These are phyloP conservation scores for Salpingus planirostris DNA, from an alignment of 2,888 invertebrate genomes.

Conservation along the genomic window DNA sequence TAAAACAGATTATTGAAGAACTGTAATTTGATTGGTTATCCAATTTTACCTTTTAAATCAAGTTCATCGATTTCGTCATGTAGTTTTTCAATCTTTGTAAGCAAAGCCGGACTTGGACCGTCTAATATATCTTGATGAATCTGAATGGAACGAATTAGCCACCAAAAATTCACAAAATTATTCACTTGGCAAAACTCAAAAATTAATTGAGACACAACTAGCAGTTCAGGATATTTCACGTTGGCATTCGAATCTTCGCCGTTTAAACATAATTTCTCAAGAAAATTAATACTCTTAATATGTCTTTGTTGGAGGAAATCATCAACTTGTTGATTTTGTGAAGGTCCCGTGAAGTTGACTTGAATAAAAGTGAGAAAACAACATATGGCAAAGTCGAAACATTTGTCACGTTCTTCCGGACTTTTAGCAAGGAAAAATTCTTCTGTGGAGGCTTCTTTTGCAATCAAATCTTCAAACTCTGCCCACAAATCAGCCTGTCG, in stretches of 20 bases:
- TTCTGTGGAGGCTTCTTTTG: too few relatives aligned
- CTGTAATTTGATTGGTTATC: background rate
- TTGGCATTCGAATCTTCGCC: slow-evolving; percentile 62
- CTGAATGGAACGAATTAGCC: slow-evolving; percentile 64
- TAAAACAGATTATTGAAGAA: background rate
- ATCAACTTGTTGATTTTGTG: slow-evolving; percentile 39
- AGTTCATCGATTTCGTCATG: slow-evolving; percentile 31
- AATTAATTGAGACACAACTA: slow-evolving; percentile 39
- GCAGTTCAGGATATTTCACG: slow-evolving; percentile 48
- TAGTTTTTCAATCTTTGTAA: slow-evolving; percentile 47
- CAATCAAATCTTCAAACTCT: too few relatives aligned
- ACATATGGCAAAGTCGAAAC: slow-evolving; percentile 50
- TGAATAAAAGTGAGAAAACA: slow-evolving; percentile 67
- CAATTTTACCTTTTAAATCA: slow-evolving; percentile 1
- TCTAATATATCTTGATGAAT: slow-evolving; percentile 70
- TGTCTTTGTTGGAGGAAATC: slow-evolving; percentile 41
- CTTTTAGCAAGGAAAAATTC: slow-evolving; percentile 21
- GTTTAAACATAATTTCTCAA: slow-evolving; percentile 45
- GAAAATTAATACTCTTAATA: slow-evolving; percentile 44
- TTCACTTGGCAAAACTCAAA: slow-evolving; percentile 34
- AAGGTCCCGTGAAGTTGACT: slow-evolving; percentile 74
- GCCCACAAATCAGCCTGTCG: too few relatives aligned
- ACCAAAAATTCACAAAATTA: slow-evolving; percentile 50
- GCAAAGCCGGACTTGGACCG: slow-evolving; percentile 61
- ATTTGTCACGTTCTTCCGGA: slow-evolving; percentile 41